Evolutionary conservation across 2,888 invertebrate genomes (phyloP).

Genomic region (Papilio demoleus): DNA sequence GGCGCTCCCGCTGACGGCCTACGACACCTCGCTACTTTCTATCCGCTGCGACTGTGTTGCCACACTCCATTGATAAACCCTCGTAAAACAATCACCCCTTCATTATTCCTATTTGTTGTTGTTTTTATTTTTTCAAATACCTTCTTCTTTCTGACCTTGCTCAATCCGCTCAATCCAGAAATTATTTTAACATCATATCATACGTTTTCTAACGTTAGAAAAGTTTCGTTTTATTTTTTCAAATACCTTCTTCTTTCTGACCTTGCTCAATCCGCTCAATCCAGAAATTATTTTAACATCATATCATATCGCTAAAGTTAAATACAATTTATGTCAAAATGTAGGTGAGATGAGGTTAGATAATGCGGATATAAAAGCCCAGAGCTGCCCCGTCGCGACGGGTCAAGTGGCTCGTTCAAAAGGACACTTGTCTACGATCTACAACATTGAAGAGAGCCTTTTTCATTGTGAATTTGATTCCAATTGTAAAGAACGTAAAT

Average conservation of each 20-base stretch:
- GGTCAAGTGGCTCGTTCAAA: conserved; percentile 29
- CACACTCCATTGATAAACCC: conserved; percentile 66
- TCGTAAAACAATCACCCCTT: conserved; percentile 63
- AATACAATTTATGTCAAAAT: conserved; percentile 15
- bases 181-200: not conserved
- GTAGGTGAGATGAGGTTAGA: conserved; percentile 22
- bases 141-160: conserved; percentile 4
- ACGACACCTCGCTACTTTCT: conserved; percentile 55
- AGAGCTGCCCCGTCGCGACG: conserved; percentile 26
- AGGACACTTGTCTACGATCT: conserved; percentile 35
- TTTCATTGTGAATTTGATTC: conserved; percentile 32
- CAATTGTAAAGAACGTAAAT: conserved; percentile 10
- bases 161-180: not conserved
- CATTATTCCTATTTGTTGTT: conserved; percentile 48
- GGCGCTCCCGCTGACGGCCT: conserved; percentile 58
- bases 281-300: conserved; percentile 17
- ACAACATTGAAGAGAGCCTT: conserved; percentile 31
- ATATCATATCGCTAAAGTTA: not conserved
- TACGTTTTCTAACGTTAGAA: not conserved
- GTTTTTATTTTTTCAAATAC: conserved; percentile 29
- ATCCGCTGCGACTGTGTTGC: conserved; percentile 43
- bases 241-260: too few species aligned
- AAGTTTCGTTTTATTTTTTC: not conserved
- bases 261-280: not conserved
- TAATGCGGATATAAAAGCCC: conserved; percentile 23